Conservation (phyloP, 2,113 vertebrate genomes). For the Oxyruncus cristatus region DNA sequence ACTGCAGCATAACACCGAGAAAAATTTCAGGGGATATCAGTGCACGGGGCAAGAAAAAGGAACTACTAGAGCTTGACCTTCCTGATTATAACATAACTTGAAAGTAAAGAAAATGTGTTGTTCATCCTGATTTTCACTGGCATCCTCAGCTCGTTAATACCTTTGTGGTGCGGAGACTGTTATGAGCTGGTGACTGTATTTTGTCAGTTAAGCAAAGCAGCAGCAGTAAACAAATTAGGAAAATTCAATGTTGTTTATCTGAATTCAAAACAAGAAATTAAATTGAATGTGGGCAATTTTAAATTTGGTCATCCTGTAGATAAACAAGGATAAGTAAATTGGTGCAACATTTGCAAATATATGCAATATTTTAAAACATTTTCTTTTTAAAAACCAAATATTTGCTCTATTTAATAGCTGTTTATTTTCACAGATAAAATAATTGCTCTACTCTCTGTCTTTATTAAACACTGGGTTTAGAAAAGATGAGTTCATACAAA, state of each 20-base stretch:
- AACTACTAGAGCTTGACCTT: neutral
- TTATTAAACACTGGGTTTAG: slow-evolving; percentile 32
- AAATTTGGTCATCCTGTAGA: slow-evolving; percentile 34
- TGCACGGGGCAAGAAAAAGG: neutral
- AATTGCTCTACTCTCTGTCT: slow-evolving; percentile 23
- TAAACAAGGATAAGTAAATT: slow-evolving; percentile 63
- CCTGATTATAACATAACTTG: neutral
- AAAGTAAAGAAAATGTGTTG: neutral
- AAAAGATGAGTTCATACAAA: neutral
- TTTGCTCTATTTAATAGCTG: slow-evolving; percentile 60
- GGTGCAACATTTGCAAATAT: slow-evolving; percentile 36
- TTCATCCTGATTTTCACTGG: neutral
- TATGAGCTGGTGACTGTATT: neutral
- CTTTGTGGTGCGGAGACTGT: neutral
- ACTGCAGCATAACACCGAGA: neutral
- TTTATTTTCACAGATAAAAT: slow-evolving; percentile 59
- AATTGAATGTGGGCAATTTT: slow-evolving; percentile 28
- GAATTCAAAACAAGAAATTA: slow-evolving; percentile 51
- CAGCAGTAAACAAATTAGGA: slow-evolving; percentile 54
- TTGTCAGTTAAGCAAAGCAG: neutral
- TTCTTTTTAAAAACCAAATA: slow-evolving; percentile 52
- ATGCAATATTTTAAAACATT: slow-evolving; percentile 50
- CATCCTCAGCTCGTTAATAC: neutral
- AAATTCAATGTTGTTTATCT: slow-evolving; percentile 34
- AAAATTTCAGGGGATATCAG: neutral